Conservation (phyloP, 2,113 vertebrate genomes). For the Taxidea taxus region DNA sequence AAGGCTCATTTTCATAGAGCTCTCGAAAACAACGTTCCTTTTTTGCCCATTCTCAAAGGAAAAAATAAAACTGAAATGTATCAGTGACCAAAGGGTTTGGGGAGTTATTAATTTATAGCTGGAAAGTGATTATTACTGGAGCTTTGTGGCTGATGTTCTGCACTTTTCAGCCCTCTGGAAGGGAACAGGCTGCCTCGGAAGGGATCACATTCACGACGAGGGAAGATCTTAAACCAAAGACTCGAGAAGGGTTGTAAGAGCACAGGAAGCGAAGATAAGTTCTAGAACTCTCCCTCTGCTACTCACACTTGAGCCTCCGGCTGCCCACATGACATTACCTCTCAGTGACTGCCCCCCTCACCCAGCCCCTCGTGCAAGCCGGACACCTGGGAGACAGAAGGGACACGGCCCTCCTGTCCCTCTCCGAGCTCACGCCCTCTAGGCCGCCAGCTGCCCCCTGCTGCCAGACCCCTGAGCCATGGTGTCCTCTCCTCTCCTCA, state of each 20-base stretch:
- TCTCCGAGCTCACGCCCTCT: rapidly evolving
- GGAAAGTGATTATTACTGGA: not conserved
- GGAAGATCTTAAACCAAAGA: not conserved
- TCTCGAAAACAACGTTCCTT: no score
- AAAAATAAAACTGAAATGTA: not conserved
- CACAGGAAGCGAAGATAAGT: not conserved
- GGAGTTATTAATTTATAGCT: not conserved
- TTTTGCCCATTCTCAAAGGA: not conserved
- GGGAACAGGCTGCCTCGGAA: not conserved
- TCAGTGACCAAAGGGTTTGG: not conserved
- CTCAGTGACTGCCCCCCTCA: rapidly evolving
- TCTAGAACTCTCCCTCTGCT: rapidly evolving
- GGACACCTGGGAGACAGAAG: not conserved
- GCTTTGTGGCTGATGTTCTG: not conserved
- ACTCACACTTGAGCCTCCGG: not conserved
- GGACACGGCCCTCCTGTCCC: no score
- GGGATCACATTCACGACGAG: not conserved
- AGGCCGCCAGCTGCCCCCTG: rapidly evolving
- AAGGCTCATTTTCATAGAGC: not conserved
- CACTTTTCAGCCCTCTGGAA: not conserved
- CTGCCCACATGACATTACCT: rapidly evolving
- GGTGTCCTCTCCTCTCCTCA: not conserved
- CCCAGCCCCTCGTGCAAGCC: not conserved
- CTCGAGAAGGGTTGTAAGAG: rapidly evolving
- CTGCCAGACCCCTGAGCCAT: no score